Evolutionary conservation across 1,140 invertebrate genomes (phyloP).

Genomic region (Macrobrachium rosenbergii): DNA sequence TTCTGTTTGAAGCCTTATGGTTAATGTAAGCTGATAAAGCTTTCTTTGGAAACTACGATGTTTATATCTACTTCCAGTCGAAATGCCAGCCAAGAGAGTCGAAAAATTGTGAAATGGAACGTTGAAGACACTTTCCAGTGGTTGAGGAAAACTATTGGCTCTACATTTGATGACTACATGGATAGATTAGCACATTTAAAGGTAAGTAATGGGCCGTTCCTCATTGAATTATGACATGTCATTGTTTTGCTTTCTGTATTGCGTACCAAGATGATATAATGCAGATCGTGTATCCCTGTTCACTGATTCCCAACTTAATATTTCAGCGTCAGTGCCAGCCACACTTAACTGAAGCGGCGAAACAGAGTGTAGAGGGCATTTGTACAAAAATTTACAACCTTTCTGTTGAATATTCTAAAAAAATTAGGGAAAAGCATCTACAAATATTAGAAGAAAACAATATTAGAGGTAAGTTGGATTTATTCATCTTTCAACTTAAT

Average conservation of each 20-base stretch:
- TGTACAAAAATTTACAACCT: slow-evolving; percentile 95
- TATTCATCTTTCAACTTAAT: too few species aligned
- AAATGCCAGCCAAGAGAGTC: slow-evolving; percentile 90
- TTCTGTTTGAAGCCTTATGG: not conserved
- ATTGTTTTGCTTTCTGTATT: too few species aligned
- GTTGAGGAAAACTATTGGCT: slow-evolving; percentile 92
- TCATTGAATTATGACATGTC: too few species aligned
- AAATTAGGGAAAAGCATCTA: slow-evolving; percentile 89
- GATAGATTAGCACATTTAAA: slow-evolving; percentile 81
- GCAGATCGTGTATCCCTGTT: too few species aligned
- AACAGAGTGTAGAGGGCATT: slow-evolving; percentile 94
- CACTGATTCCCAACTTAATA: too few species aligned
- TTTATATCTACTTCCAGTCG: slow-evolving; percentile 70
- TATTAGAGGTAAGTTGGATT: slow-evolving; percentile 73
- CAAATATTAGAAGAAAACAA: slow-evolving; percentile 89
- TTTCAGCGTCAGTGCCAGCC: slow-evolving; percentile 93
- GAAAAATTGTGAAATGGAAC: slow-evolving; percentile 99
- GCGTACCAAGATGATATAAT: too few species aligned
- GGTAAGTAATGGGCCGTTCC: slow-evolving; percentile 68
- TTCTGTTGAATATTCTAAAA: slow-evolving; percentile 91
- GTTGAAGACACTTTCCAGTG: slow-evolving; percentile 97
- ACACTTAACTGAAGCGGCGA: slow-evolving; percentile 93
- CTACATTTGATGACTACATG: slow-evolving; percentile 96
- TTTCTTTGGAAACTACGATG: not conserved
- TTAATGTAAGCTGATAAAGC: not conserved